Percentiles rank a stretch among this genome's conserved stretches.
Conservation (phyloP, 2,888 invertebrate species). For the Hylaea fasciaria region DNA sequence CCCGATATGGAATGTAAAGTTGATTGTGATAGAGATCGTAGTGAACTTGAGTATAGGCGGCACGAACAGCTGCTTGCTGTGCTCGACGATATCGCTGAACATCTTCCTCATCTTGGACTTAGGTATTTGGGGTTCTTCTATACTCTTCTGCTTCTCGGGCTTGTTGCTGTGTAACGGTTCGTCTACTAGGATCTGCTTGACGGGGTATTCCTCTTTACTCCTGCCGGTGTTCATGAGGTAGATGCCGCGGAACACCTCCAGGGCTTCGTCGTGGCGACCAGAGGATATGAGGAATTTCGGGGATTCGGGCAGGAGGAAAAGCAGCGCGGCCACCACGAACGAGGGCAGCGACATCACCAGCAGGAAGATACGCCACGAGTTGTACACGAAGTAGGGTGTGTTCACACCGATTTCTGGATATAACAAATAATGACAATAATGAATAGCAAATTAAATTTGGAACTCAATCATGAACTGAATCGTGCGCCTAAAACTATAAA, state of each 20-base stretch:
- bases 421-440: not conserved
- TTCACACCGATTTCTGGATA: conserved; percentile 87
- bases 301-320: conserved; percentile 94
- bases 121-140: conserved; percentile 81
- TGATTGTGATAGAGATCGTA: conserved; percentile 93
- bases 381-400: conserved; percentile 90
- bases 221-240: conserved; percentile 93
- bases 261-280: conserved; percentile 91
- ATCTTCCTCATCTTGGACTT: conserved; percentile 89
- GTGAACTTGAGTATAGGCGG: conserved; percentile 94
- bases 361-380: conserved; percentile 96
- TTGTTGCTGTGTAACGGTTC: conserved; percentile 72
- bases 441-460: no score
- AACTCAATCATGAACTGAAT: no score
- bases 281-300: conserved; percentile 94
- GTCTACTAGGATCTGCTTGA: conserved; percentile 88
- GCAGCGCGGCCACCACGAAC: conserved; percentile 92
- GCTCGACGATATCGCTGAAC: conserved; percentile 90
- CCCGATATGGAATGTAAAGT: conserved; percentile 97
- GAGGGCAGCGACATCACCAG: conserved; percentile 95
- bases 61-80: conserved; percentile 92
- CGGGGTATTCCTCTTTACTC: conserved; percentile 90
- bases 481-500: no score
- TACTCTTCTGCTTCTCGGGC: conserved; percentile 81
- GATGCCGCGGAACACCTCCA: conserved; percentile 92